Evolutionary conservation across 2,113 vertebrate species (phyloP), one percentile per base, ranked within the genome.

Genomic region (Microcebus ravelobensis): DNA sequence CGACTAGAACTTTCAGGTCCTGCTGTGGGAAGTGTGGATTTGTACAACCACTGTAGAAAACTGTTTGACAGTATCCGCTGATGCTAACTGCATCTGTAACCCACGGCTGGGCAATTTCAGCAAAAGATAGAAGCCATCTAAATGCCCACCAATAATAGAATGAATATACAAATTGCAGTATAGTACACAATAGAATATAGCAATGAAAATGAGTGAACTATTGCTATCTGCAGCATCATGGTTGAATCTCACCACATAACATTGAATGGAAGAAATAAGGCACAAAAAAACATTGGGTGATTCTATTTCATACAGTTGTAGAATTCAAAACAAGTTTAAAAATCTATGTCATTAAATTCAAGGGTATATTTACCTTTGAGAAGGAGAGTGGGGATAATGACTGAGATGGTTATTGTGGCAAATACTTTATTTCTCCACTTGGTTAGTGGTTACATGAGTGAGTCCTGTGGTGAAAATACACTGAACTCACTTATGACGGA

Each of bases 51-150:
- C 42, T 34, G 4, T 18, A 81, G 76, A 94, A 97, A 92, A 81
- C 34, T 90, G 2, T 36, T 84, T 31, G 48, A n/a, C 42, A 83
- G 13, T 86, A 39, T 57, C 50, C 80, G 65, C 6, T 48, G 36
- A 94, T 63, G 29, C 68, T 80, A 87, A 80, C 77, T 76, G 20
- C 12, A 82, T 67, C 57, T 39, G 50, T 50, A 95, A 83, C 2
- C 50, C 65, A 88, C 63, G 55, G 85, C 76, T 92, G 50, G 57
- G 65, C 36, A 81, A 88, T 67, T 90, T 93, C 70, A 82, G 45
- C 63, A 96, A 82, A 96, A 82, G 27, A 81, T 20, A 63, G 55
- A 90, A 91, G 77, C 25, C 83, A 63, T 74, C 31, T 94, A 86
- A 97, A 93, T 83, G 20, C 13, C 36, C 50, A 82, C 83, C 36